Evolutionary conservation across 2,113 vertebrate genomes (phyloP), one percentile per base, ranked within the genome.

Genomic region (Grammomys dolichurus): DNA sequence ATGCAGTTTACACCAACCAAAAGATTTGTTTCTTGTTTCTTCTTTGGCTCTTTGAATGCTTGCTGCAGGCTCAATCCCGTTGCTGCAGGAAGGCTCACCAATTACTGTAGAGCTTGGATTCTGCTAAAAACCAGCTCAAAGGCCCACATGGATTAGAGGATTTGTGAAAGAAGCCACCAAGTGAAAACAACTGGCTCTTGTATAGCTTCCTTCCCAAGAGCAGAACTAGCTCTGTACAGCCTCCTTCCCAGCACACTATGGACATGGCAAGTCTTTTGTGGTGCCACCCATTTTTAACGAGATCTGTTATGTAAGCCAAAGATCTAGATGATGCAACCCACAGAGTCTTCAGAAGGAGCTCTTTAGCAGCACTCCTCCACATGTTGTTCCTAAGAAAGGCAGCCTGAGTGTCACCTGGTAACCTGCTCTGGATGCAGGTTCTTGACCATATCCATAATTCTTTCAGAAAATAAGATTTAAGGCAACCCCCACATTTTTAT

Each of bases 401-500:
- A 67, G 26, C 65, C 28, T 67, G 65, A 67, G 65, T 67, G 65
- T 67, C 28, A 67, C 65, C 65, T 67, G 28, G 65, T 4, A 67
- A 67, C 65, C 28, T 31, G 28, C 28, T 67, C 65, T 14, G 28
- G 13, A 67, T 33, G 28, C 65, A 67, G 10, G 9, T 33, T 67
- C 65, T 5, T 67, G 11, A 67, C 65, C 31, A 28, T 4, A 67
- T 16, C 36, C 6, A 16, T 14, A 87, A 36, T 48, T 89, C 48
- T 77, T 86, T 78, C 33, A 75, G 31, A 81, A 90, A 95, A 97
- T 28, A 94, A 85, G 22, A 51, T 87, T 54, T 87, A 60, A 73
- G 14, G 26, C 22, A 87, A 33, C 24, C 69, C 13, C 14, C 51
- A 93, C 91, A 78, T 46, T 84, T 78, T 80, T 87, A 73, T 76